phyloP scores from a whole-genome alignment of 2,888 invertebrate species.

The Hyposoter didymator region DNA sequence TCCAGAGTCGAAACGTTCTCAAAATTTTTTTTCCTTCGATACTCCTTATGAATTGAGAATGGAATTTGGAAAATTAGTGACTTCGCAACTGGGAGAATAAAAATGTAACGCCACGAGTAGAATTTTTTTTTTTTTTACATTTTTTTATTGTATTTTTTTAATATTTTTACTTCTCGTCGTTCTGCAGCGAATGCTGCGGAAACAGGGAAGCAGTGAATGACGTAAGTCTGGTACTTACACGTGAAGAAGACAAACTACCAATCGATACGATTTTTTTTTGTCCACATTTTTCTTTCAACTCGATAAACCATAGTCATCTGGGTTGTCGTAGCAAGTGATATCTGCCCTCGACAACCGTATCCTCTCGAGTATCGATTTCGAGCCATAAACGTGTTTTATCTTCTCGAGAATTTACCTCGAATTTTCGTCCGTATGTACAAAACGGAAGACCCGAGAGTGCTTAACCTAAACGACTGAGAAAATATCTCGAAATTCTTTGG shows the following conservation, averaged over 20 bases:
- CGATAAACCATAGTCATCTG: slow-evolving; percentile 14
- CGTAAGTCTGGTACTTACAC: not conserved
- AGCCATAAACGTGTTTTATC: slow-evolving; percentile 46
- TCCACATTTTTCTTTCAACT: slow-evolving; percentile 2
- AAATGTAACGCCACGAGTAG: too few species aligned
- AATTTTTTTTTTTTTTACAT: not conserved
- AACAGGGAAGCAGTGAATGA: not conserved
- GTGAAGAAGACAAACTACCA: slow-evolving; percentile 9
- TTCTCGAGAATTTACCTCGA: slow-evolving; percentile 43
- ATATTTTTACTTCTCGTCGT: not conserved
- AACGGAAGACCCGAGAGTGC: slow-evolving; percentile 48
- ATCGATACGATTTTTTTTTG: not conserved
- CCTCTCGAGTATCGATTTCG: slow-evolving; percentile 54
- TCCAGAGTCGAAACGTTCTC: not conserved
- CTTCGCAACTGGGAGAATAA: too few species aligned
- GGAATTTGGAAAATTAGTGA: too few species aligned
- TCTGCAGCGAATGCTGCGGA: not conserved
- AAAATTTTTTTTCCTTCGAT: not conserved
- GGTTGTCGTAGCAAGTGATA: slow-evolving; percentile 27
- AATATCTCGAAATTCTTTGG: slow-evolving; percentile 10
- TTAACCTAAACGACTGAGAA: slow-evolving; percentile 6
- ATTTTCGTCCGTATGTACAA: slow-evolving; percentile 38
- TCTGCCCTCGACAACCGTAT: slow-evolving; percentile 23
- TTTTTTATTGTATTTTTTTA: too few species aligned
- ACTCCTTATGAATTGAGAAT: too few species aligned